These are phyloP conservation scores for Drosophila quinaria DNA, from an alignment of 2,888 invertebrate genomes.

Conservation along the genomic window DNA sequence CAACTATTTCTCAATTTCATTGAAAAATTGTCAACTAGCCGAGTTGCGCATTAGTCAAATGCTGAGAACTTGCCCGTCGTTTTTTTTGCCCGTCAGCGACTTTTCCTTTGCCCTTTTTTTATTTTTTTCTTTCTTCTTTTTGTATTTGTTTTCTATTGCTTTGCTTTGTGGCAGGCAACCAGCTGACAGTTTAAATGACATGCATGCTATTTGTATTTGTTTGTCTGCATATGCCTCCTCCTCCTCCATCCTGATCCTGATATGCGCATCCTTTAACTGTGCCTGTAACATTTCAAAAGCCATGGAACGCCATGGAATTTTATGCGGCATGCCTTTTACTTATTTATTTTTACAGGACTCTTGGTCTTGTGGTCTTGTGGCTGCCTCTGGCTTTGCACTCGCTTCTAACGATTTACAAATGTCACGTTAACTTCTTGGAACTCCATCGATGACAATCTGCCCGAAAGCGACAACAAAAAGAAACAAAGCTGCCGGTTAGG, in stretches of 20 bases:
- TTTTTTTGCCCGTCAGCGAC: constrained; percentile 29
- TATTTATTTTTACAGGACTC: constrained; percentile 34
- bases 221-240: constrained; percentile 22
- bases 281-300: constrained; percentile 70
- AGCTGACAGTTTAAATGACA: constrained; percentile 69
- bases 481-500: background rate
- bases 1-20: constrained; percentile 74
- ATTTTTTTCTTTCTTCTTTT: constrained; percentile 26
- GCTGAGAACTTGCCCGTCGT: constrained; percentile 33
- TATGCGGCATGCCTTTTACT: constrained; percentile 50
- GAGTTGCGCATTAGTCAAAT: constrained; percentile 70
- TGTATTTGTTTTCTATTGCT: constrained; percentile 5
- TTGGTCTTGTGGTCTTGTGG: constrained; percentile 16
- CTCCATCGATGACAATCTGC: constrained; percentile 1
- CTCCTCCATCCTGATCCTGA: background rate
- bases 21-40: constrained; percentile 66
- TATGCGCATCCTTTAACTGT: constrained; percentile 29
- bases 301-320: constrained; percentile 60
- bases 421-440: constrained; percentile 14
- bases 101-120: constrained; percentile 13
- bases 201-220: constrained; percentile 60
- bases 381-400: constrained; percentile 32
- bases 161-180: constrained; percentile 37
- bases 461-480: background rate
- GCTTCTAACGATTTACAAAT: background rate